phyloP scores from a whole-genome alignment of 2,888 invertebrate species.

The Caenorhabditis doughertyi region DNA sequence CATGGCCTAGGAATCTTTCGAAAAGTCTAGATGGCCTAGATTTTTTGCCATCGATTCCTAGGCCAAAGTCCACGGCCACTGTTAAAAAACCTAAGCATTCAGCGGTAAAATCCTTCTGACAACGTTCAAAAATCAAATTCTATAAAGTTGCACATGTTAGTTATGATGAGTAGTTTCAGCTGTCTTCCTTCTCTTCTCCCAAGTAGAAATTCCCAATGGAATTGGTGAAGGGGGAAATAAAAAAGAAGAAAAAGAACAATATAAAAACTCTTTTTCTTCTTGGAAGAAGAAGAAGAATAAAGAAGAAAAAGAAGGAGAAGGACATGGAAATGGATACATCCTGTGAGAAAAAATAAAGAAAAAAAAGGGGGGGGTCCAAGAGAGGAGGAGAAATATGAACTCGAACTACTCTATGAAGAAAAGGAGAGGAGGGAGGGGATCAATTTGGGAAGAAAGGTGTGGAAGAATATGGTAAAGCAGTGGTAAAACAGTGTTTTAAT shows the following conservation, averaged over 20 bases:
- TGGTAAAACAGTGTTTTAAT: not conserved
- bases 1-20: no score
- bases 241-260: conserved; percentile 7
- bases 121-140: not conserved
- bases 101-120: no score
- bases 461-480: not conserved
- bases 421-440: not conserved
- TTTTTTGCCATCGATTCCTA: no score
- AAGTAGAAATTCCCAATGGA: not conserved
- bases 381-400: conserved; percentile 12
- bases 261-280: conserved; percentile 20
- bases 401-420: not conserved
- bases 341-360: conserved; percentile 14
- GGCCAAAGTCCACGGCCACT: no score
- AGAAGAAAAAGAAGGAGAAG: not conserved
- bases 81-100: not conserved
- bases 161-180: conserved; percentile 45
- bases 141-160: not conserved
- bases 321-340: conserved; percentile 45
- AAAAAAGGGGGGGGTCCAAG: conserved; percentile 1
- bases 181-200: not conserved
- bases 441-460: not conserved
- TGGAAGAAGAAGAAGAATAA: not conserved
- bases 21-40: no score
- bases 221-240: not conserved